Evolutionary conservation across 2,797 vertebrate genomes (phyloP), one percentile per base, ranked within the genome.

Genomic region (Microcaecilia unicolor): DNA sequence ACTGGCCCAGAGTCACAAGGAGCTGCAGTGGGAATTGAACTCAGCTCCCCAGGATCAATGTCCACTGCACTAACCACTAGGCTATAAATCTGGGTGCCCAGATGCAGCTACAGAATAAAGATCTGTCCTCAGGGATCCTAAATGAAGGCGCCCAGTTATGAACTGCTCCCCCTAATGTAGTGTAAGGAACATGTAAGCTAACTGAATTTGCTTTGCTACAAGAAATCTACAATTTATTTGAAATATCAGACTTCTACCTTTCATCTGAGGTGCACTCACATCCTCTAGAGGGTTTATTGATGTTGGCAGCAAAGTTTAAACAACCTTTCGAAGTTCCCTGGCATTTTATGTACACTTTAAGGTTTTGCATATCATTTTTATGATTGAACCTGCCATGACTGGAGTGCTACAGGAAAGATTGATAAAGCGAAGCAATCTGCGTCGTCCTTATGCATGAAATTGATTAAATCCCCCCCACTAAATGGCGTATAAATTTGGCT

Each of bases 361-460:
- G 40, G 40, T 19, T 42, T 45, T 34, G 38, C 37, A 12, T 22
- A 6, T 18, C 33, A 22, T 15, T 40, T 25, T 17, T n/a, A 34
- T 37, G 17, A 67, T 57, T 61, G 32, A 66, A 62, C 59, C 54
- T 25, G 7, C 11, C 30, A 44, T 48, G 49, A 63, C 38, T 61
- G 32, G 34, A 59, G 46, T 51, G 55, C 59, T 61, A 59, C 44
- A 31, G 22, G 47, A 64, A 70, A 80, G 76, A 78, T 76, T 78
- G 77, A 80, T 83, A 77, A 80, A 78, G 71, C 62, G 67, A 74
- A 72, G 71, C 69, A 70, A 76, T 76, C 48, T 13, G 64, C 64
- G 67, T 81, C 80, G 74, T 78, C 81, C 79, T 69, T 82, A 80
- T 81, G 77, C 78, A 83, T 84, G 80, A 83, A 84, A 84, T 83